phyloP scores from a whole-genome alignment of 1,140 invertebrate genomes.

The Maniola jurtina region DNA sequence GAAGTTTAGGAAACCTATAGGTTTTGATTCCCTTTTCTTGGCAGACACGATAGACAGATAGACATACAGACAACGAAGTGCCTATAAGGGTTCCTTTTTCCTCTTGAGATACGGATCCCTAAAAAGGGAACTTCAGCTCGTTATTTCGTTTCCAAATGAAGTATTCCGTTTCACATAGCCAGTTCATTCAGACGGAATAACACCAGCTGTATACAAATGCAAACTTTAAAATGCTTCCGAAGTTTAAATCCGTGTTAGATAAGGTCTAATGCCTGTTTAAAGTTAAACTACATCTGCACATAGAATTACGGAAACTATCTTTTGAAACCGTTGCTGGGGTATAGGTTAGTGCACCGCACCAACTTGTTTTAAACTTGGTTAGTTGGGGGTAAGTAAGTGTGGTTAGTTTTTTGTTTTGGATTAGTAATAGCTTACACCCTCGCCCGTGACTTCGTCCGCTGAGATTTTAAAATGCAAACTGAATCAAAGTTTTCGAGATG shows the following conservation, averaged over 20 bases:
- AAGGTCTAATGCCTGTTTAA: slow-evolving; percentile 15
- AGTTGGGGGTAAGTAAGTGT: neutral
- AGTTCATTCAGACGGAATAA: neutral
- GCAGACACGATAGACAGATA: too few relatives aligned
- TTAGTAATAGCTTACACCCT: too few relatives aligned
- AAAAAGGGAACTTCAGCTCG: too few relatives aligned
- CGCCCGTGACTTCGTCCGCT: too few relatives aligned
- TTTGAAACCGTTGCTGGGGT: slow-evolving; percentile 9
- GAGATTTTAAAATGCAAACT: too few relatives aligned
- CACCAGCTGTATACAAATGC: neutral
- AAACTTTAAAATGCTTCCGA: slow-evolving; percentile 11
- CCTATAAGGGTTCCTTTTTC: too few relatives aligned
- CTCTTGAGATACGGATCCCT: too few relatives aligned
- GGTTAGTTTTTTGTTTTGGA: neutral
- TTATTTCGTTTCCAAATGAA: neutral
- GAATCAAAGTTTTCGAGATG: too few relatives aligned
- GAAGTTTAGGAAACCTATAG: too few relatives aligned
- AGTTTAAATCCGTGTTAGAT: slow-evolving; percentile 14
- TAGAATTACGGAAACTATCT: slow-evolving; percentile 11
- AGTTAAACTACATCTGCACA: slow-evolving; percentile 11
- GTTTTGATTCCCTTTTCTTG: too few relatives aligned
- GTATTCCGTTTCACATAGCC: neutral
- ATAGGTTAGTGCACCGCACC: neutral
- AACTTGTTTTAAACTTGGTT: neutral
- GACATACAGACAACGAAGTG: too few relatives aligned